Percentiles rank a stretch among this genome's conserved stretches.
phyloP scores from a whole-genome alignment of 2,113 vertebrate genomes.

The Triplophysa dalaica region DNA sequence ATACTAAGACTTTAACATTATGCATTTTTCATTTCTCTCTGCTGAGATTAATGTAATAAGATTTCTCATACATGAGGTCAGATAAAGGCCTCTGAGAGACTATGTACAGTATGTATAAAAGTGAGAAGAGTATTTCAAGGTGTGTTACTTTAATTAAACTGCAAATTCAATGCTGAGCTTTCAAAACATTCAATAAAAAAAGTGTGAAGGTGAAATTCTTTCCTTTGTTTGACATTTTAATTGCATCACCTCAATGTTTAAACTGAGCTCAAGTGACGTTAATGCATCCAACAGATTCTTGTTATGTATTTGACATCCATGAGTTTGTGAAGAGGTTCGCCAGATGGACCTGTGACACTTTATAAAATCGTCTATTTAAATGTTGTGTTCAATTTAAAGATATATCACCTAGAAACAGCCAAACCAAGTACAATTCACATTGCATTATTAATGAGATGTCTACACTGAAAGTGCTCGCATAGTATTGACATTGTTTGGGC shows the following conservation, averaged over 20 bases:
- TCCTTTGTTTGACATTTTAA: background rate
- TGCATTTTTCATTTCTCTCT: background rate
- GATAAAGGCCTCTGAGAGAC: background rate
- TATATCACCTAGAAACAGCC: background rate
- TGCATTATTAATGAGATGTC: background rate
- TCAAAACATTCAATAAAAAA: background rate
- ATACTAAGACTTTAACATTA: background rate
- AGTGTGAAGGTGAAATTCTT: slow-evolving; percentile 22
- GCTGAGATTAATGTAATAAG: background rate
- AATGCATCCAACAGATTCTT: background rate
- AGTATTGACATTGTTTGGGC: no score
- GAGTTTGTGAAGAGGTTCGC: background rate
- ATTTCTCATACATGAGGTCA: background rate
- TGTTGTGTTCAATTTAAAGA: background rate
- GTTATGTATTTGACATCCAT: background rate
- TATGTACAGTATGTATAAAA: background rate
- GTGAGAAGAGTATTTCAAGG: background rate
- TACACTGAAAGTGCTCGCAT: no score
- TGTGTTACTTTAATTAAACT: slow-evolving; percentile 2
- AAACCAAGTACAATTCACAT: background rate
- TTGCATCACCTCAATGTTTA: background rate
- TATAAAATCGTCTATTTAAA: no score
- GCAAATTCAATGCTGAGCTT: background rate
- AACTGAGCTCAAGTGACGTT: slow-evolving; percentile 4
- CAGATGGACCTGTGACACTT: background rate